Conservation (phyloP, 1,140 invertebrate genomes). For the Conus betulinus region DNA sequence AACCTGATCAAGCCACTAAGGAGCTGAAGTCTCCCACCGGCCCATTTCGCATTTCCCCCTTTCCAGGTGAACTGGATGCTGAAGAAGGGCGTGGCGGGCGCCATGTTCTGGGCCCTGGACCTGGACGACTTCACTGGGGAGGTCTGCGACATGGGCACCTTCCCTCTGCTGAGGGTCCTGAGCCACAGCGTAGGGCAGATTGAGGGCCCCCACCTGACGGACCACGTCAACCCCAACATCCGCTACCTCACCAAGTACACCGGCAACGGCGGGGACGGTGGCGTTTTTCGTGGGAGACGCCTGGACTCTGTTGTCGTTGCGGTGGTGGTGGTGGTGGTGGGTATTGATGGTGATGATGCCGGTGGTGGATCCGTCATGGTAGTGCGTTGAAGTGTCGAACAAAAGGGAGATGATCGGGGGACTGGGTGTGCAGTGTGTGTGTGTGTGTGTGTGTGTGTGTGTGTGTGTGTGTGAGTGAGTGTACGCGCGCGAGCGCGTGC, state of each 20-base stretch:
- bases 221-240: conserved; percentile 27
- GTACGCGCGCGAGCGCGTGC: background rate
- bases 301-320: background rate
- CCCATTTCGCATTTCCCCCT: too few species aligned
- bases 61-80: conserved; percentile 89
- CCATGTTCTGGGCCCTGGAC: conserved; percentile 97
- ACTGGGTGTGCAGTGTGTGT: background rate
- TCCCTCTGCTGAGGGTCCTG: conserved; percentile 75
- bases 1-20: too few species aligned
- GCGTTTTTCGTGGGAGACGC: background rate
- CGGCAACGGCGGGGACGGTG: background rate
- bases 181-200: background rate
- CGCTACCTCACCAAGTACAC: conserved; percentile 34
- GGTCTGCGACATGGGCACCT: conserved; percentile 50
- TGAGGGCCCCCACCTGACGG: conserved; percentile 3
- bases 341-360: background rate
- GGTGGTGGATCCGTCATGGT: too few species aligned
- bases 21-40: too few species aligned
- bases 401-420: too few species aligned
- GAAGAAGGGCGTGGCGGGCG: conserved; percentile 87
- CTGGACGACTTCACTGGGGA: conserved; percentile 91
- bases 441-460: conserved; percentile 10
- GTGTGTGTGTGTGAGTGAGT: conserved; percentile 1
- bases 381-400: too few species aligned
- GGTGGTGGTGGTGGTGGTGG: background rate